Base-by-base conservation (phyloP, 2,888 invertebrate species). In the Catocala nupta region DNA sequence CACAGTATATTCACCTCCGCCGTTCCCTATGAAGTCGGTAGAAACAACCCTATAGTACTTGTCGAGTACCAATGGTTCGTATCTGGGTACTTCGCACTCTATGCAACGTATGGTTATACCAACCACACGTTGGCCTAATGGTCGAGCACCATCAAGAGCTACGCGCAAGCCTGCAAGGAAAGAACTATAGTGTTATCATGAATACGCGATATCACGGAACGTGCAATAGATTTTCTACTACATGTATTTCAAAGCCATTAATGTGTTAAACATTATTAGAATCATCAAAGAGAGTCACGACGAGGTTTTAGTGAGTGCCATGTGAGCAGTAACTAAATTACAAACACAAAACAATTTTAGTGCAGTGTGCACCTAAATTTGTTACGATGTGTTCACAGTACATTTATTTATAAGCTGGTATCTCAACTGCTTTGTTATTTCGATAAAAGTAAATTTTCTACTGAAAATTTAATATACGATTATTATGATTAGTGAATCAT, bases 1-100 rank as follows among this genome's bases (percentile, higher is more conserved):
- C 80, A 95, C 94, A 25, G 83, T 77, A 77, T 94, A 97, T 2
- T 96, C 96, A 75, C 97, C 97, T 0, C 97, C 97, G 4, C 97
- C 97, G 44, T 82, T 87, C 0, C 92, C 92, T 53, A 97, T 77
- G 77, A 96, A 97, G 54, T 94, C 92, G 0, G 94, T 89, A 0
- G 96, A 75, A 0, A 95, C 93, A 0, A 97, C 82, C 52, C 94
- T 94, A 86, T 97, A 97, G 65, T 90, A 91, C 65, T 93, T 87
- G 1, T 95, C 89, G 0, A 82, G 75, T 8, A 94, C 86, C 33
- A 97, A 82, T 0, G 95, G 91, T 68, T 95, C 94, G 80, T 95
- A 97, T 50, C 73, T 80, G 0, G 97, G 97, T 1, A 96, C 84
- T 0, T 89, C 81, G 81, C 97, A 97, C 16, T 95, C 89, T 52